Evolutionary conservation across 2,888 invertebrate species (phyloP).

Genomic region (Charanyca ferruginea): DNA sequence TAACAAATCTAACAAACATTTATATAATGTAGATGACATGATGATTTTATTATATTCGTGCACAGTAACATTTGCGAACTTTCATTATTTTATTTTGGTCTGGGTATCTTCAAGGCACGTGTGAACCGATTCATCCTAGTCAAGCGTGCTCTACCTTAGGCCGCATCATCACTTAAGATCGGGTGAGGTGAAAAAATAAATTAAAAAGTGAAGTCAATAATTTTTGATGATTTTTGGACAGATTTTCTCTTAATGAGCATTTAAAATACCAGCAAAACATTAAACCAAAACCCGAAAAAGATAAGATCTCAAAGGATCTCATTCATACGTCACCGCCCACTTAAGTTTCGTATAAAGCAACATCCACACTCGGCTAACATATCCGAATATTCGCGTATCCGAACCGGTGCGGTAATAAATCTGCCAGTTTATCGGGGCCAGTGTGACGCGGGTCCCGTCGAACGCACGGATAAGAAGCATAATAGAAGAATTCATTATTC

Average conservation of each 20-base stretch:
- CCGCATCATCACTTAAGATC: too few species aligned
- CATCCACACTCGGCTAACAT: slow-evolving; percentile 37
- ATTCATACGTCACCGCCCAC: slow-evolving; percentile 21
- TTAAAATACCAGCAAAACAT: background rate
- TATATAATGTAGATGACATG: too few species aligned
- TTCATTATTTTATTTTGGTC: background rate
- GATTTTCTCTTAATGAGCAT: background rate
- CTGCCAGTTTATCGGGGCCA: slow-evolving; percentile 62
- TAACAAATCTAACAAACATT: too few species aligned
- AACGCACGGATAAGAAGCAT: slow-evolving; percentile 55
- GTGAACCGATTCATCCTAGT: too few species aligned
- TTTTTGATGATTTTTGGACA: too few species aligned
- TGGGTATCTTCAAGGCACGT: too few species aligned
- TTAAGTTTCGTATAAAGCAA: slow-evolving; percentile 35
- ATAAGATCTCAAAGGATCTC: background rate
- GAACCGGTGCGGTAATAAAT: slow-evolving; percentile 60
- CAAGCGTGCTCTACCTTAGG: too few species aligned
- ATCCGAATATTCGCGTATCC: slow-evolving; percentile 47
- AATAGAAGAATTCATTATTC: slow-evolving; percentile 64
- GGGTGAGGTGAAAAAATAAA: too few species aligned
- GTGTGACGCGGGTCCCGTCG: slow-evolving; percentile 59
- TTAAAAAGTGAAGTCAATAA: too few species aligned
- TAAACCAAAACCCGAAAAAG: background rate
- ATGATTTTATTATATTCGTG: too few species aligned
- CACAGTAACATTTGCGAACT: too few species aligned